These are phyloP conservation scores for Ranitomeya variabilis DNA, from an alignment of 2,113 vertebrate genomes.

Conservation along the genomic window DNA sequence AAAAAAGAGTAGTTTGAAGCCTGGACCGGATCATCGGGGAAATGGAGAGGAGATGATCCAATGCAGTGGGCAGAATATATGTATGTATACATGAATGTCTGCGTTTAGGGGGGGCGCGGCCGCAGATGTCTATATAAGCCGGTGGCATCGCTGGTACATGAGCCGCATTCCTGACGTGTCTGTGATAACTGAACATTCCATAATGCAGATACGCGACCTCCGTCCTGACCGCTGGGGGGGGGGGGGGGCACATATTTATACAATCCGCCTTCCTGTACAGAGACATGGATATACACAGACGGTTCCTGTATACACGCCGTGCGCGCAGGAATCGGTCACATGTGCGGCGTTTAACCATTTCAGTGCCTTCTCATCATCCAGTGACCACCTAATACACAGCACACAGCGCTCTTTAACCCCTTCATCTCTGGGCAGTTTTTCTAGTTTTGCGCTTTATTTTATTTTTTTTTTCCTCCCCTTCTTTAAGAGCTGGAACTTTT, in stretches of 20 bases:
- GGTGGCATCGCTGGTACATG: neutral
- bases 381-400: too few species aligned
- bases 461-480: too few species aligned
- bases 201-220: neutral
- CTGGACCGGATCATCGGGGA: too few species aligned
- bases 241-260: neutral
- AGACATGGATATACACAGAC: neutral
- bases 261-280: neutral
- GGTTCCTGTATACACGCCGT: too few species aligned
- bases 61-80: too few species aligned
- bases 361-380: neutral
- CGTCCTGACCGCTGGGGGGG: neutral
- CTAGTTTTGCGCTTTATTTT: too few species aligned
- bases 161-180: constrained; percentile 20
- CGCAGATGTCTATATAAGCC: neutral
- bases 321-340: neutral
- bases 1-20: too few species aligned
- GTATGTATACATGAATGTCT: neutral
- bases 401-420: too few species aligned
- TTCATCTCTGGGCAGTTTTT: too few species aligned
- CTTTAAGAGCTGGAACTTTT: too few species aligned
- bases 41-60: too few species aligned
- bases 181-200: constrained; percentile 33
- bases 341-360: neutral
- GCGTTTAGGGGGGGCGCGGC: too few species aligned